Evolutionary conservation across 1,140 invertebrate species (phyloP).

Genomic region (Sarcophaga bullata): DNA sequence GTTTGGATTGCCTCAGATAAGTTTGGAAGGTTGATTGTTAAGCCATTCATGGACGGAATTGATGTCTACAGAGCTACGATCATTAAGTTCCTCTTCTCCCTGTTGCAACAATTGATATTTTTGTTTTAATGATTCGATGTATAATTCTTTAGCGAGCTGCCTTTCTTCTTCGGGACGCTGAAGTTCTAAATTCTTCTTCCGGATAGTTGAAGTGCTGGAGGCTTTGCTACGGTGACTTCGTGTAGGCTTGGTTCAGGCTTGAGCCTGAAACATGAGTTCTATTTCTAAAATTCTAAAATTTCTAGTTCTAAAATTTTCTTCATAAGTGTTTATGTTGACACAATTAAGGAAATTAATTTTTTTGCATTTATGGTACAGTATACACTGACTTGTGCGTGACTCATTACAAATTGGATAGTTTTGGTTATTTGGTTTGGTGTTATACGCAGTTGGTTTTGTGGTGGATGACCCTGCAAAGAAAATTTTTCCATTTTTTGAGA

Average conservation of each 20-base stretch:
- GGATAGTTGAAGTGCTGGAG: not conserved
- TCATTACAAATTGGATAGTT: not conserved
- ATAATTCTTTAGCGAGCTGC: not conserved
- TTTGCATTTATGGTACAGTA: not conserved
- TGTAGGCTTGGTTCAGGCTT: not conserved
- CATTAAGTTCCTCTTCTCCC: not conserved
- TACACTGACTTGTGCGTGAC: not conserved
- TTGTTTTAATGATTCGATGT: not conserved
- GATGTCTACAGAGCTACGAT: not conserved
- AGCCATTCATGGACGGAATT: not conserved
- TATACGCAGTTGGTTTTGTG: conserved; percentile 26
- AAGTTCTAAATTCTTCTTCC: not conserved
- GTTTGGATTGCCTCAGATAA: not conserved
- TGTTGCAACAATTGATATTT: conserved; percentile 2
- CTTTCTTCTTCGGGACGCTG: not conserved
- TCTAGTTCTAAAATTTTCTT: no score
- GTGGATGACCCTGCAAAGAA: not conserved
- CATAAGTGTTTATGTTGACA: no score
- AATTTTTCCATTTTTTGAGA: not conserved
- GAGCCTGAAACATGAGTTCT: not conserved
- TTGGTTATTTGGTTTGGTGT: conserved; percentile 6
- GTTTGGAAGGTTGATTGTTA: not conserved
- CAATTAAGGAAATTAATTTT: not conserved
- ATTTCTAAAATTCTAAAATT: no score
- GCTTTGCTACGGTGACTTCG: not conserved